Conservation (phyloP, 2,797 vertebrate genomes). For the Propithecus deckenii region DNA sequence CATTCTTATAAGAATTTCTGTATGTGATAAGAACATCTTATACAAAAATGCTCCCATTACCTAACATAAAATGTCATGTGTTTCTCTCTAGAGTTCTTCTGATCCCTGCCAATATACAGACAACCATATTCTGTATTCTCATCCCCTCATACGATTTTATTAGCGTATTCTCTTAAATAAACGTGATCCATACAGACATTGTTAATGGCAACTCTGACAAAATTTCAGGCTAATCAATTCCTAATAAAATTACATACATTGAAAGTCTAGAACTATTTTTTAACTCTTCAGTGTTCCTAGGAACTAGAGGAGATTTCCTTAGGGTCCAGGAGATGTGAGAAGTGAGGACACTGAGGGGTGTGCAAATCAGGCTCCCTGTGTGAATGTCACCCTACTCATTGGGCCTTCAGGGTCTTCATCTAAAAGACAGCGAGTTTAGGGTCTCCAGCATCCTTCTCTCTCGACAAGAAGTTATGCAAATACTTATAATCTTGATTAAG, state of each 20-base stretch:
- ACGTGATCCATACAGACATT: rapidly evolving
- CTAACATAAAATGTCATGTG: background rate
- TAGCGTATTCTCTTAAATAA: background rate
- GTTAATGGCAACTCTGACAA: background rate
- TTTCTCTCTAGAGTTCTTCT: background rate
- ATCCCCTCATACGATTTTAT: background rate
- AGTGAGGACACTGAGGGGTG: background rate
- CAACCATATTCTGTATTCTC: background rate
- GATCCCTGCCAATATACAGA: background rate
- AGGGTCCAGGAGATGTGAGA: background rate
- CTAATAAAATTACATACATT: background rate
- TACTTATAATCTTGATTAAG: background rate
- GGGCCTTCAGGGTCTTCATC: background rate
- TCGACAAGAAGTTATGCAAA: background rate
- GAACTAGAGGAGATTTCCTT: background rate
- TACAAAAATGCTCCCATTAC: background rate
- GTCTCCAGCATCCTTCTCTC: background rate
- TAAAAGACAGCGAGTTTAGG: background rate
- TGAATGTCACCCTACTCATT: background rate
- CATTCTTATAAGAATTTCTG: background rate
- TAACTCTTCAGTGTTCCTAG: background rate
- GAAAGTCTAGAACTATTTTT: background rate
- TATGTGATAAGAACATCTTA: background rate
- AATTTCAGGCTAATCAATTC: background rate
- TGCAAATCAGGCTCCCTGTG: background rate